Base-by-base conservation (phyloP, 2,113 vertebrate genomes). In the Neodontobutis hainanensis region DNA sequence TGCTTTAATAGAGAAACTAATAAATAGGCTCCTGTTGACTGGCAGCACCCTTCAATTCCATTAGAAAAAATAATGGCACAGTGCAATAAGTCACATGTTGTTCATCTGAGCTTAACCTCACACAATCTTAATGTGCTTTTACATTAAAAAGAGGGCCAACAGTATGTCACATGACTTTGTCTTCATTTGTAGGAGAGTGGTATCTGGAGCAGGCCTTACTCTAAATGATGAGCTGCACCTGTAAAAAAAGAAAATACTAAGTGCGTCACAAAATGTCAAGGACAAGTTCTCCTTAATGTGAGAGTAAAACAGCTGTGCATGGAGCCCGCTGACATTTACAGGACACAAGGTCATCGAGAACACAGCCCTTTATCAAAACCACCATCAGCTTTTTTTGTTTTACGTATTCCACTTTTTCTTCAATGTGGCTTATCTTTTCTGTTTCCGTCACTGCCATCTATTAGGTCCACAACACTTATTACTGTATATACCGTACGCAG, bases 231-330 rank as follows among this genome's bases (percentile, higher is more conserved):
- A 73, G 65, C 44, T 63, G 52, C 61, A 58, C 62, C 63, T 73
- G 19, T 27, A 73, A 83, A 79, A 55, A 83, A 77, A 75, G 58
- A 47, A 59, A 57, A 69, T 40, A 73, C 68, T 78, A 65, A 61
- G 65, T 53, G 36, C 36, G 63, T 73, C 4, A n/a, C 47, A 57
- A 83, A 87, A 88, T 84, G 82, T 85, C 87, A 87, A 88, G 83
- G 85, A 67, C 81, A 85, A 73, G 63, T 78, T 73, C 15, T 53
- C 46, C 53, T 70, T 75, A 52, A 71, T 78, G 71, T 70, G 67
- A 70, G 69, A 75, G 49, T 63, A 15, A 74, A 71, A 19, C 15
- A 8, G 67, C 50, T 27, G 34, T 19, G 59, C 65, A 56, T 59
- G 44, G 55, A 19, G 34, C 61, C 62, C 59, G 45, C 12, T 81